Percentiles rank a stretch among this genome's conserved stretches.
Conservation (phyloP, 2,113 vertebrate genomes). For the Lophotis ruficrista region DNA sequence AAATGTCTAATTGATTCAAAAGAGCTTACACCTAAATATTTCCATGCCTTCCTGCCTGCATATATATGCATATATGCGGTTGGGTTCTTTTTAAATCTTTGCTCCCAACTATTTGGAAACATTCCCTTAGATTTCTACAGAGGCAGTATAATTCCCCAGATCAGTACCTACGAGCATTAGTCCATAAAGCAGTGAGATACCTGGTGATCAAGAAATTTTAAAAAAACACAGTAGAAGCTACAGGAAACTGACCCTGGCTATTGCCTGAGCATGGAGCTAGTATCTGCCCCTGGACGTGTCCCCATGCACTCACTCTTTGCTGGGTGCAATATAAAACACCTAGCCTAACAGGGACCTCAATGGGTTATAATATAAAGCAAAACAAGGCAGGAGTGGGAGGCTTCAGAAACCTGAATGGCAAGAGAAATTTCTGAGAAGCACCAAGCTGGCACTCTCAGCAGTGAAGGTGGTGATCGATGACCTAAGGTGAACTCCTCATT, state of each 20-base stretch:
- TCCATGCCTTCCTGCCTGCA: neutral
- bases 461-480: neutral
- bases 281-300: neutral
- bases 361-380: neutral
- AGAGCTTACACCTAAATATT: neutral
- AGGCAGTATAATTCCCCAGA: neutral
- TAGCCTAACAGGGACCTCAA: neutral
- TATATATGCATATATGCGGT: neutral
- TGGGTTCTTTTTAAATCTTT: neutral
- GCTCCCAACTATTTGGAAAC: neutral
- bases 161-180: neutral
- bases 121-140: neutral
- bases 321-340: neutral
- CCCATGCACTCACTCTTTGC: neutral
- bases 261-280: neutral
- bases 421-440: neutral
- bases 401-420: neutral
- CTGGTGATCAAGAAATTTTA: neutral
- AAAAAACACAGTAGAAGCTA: neutral
- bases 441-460: neutral
- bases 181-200: neutral
- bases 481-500: neutral
- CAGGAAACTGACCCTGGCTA: neutral
- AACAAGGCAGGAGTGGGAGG: neutral
- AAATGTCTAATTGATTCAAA: neutral